Percentiles rank a stretch among this genome's conserved stretches.
Conservation (phyloP, 35 echinoderm and acorn worm species). For the Nesometra sesokonis region DNA sequence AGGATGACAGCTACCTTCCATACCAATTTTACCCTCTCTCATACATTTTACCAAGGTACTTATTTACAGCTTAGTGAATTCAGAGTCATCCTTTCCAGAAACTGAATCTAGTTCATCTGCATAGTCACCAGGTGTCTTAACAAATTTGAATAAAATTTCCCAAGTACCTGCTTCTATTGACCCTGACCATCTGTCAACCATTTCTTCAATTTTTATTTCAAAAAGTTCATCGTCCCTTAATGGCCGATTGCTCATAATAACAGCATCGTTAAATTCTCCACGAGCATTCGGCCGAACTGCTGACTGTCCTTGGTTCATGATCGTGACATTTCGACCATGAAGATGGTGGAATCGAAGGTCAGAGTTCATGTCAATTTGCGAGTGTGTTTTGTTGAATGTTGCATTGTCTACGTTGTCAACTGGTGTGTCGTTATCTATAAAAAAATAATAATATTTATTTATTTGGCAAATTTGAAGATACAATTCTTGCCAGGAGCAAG, state of each 20-base stretch:
- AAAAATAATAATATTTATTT: neutral
- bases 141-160: too few relatives aligned
- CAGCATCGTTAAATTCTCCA: constrained; percentile 90
- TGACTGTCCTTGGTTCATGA: constrained; percentile 65
- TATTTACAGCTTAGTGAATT: too few relatives aligned
- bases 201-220: constrained; percentile 79
- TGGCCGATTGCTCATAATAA: constrained; percentile 68
- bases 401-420: neutral
- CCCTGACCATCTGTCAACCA: constrained; percentile 97
- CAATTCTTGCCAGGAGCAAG: too few relatives aligned
- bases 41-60: too few relatives aligned
- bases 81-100: too few relatives aligned
- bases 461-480: too few relatives aligned
- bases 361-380: neutral
- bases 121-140: too few relatives aligned
- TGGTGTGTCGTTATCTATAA: neutral
- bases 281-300: constrained; percentile 66
- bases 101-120: too few relatives aligned
- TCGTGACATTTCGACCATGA: constrained; percentile 69
- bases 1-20: too few relatives aligned
- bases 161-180: constrained; percentile 80
- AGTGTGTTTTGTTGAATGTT: neutral
- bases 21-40: too few relatives aligned
- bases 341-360: constrained; percentile 50
- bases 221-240: constrained; percentile 63